These are phyloP conservation scores for Cherax quadricarinatus DNA, from an alignment of 1,140 invertebrate genomes.

Conservation along the genomic window DNA sequence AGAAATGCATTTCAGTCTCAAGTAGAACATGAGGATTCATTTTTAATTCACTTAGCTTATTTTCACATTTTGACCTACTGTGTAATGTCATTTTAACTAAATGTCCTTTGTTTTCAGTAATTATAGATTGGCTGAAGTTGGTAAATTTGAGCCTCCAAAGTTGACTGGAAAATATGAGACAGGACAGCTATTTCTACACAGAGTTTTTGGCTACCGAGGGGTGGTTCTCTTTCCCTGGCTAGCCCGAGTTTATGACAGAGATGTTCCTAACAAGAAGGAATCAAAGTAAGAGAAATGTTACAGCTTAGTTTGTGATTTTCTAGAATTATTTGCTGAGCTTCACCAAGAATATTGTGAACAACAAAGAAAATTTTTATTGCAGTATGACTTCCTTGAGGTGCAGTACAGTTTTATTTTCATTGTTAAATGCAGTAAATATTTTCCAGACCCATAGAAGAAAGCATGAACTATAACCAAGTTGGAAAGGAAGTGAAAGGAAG, in stretches of 20 bases:
- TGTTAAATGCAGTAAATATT: background rate
- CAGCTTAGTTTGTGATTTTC: background rate
- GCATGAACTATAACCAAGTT: conserved; percentile 80
- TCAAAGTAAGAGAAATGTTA: conserved; percentile 75
- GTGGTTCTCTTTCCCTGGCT: conserved; percentile 97
- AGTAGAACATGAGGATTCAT: too few relatives aligned
- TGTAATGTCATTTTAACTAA: too few relatives aligned
- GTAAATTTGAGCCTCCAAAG: conserved; percentile 88
- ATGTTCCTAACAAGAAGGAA: conserved; percentile 82
- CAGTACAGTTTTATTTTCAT: background rate
- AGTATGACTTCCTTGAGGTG: background rate
- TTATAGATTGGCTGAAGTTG: conserved; percentile 86
- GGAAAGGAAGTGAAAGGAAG: conserved; percentile 93
- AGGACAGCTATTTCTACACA: conserved; percentile 95
- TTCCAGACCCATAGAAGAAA: conserved; percentile 74
- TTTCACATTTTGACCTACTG: too few relatives aligned
- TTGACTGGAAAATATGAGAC: conserved; percentile 94
- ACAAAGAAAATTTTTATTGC: background rate
- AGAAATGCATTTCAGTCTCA: too few relatives aligned
- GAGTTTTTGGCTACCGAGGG: conserved; percentile 96
- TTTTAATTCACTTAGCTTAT: too few relatives aligned
- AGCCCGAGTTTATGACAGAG: conserved; percentile 94
- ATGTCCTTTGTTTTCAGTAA: conserved; percentile 44
- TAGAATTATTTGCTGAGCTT: background rate
- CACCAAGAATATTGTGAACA: background rate